These are phyloP conservation scores for Stenopsyche tienmushanensis DNA, from an alignment of 1,140 invertebrate species.

Conservation along the genomic window DNA sequence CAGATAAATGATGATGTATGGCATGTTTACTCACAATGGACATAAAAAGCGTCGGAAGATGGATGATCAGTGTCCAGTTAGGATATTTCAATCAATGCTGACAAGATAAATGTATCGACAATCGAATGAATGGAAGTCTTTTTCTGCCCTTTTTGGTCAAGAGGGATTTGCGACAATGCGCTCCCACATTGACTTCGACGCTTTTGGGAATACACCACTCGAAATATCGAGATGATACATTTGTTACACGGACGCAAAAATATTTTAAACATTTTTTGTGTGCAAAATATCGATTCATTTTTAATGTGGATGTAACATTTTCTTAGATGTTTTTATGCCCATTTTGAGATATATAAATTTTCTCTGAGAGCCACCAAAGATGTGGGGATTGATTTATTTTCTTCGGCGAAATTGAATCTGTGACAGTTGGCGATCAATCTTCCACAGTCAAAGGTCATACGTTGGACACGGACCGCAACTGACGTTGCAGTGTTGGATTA, in stretches of 20 bases:
- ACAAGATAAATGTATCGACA: conserved; percentile 27
- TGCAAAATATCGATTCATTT: not conserved
- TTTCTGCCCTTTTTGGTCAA: conserved; percentile 5
- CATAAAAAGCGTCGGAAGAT: not conserved
- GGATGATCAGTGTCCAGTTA: conserved; percentile 16
- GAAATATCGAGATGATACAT: not conserved
- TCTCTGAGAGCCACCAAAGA: not conserved
- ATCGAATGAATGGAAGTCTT: conserved; percentile 13
- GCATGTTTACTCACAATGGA: not conserved
- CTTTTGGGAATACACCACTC: not conserved
- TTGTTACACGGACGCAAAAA: too few species aligned
- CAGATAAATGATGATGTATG: not conserved
- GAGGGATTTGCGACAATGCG: conserved; percentile 10
- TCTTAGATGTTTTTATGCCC: not conserved
- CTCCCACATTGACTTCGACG: not conserved
- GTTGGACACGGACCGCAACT: too few species aligned
- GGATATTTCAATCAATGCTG: conserved; percentile 22
- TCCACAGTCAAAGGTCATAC: too few species aligned
- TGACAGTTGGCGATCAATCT: too few species aligned
- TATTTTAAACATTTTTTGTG: too few species aligned
- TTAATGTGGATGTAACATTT: not conserved
- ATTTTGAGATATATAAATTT: not conserved
- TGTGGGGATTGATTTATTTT: too few species aligned
- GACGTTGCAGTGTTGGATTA: too few species aligned
- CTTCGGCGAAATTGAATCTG: too few species aligned